phyloP scores from a whole-genome alignment of 1,140 invertebrate species.

The Megalonaias nervosa region DNA sequence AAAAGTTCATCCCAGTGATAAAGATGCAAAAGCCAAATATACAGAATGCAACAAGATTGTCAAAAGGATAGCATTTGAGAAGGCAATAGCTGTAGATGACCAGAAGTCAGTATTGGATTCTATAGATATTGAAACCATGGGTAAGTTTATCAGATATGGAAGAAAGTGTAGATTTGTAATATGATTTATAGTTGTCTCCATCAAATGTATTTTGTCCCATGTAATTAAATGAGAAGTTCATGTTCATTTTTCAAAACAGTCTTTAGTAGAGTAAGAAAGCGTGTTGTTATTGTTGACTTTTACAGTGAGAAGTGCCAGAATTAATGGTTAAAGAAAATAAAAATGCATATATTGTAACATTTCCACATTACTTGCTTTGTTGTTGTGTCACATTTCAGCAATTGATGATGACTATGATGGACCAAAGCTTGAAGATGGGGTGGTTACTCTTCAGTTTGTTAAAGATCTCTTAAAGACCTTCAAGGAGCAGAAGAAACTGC shows the following conservation, averaged over 20 bases:
- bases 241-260: too few species aligned
- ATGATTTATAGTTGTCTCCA: too few species aligned
- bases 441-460: slow-evolving; percentile 83
- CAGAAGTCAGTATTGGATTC: slow-evolving; percentile 88
- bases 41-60: slow-evolving; percentile 97
- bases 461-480: slow-evolving; percentile 91
- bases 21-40: slow-evolving; percentile 94
- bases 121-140: slow-evolving; percentile 92
- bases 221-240: too few species aligned
- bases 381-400: slow-evolving; percentile 73
- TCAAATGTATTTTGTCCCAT: too few species aligned
- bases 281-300: too few species aligned
- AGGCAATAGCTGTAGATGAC: slow-evolving; percentile 96
- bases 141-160: slow-evolving; percentile 74
- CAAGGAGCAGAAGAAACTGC: slow-evolving; percentile 93
- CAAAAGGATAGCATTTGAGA: slow-evolving; percentile 94
- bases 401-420: slow-evolving; percentile 97
- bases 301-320: too few species aligned
- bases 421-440: slow-evolving; percentile 86
- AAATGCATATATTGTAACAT: too few species aligned
- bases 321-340: too few species aligned
- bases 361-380: too few species aligned
- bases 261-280: too few species aligned
- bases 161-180: too few species aligned
- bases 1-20: slow-evolving; percentile 92